Percentiles rank a stretch among this genome's conserved stretches.
Conservation (phyloP, 2,113 vertebrate genomes). For the Hemibagrus wyckioides region DNA sequence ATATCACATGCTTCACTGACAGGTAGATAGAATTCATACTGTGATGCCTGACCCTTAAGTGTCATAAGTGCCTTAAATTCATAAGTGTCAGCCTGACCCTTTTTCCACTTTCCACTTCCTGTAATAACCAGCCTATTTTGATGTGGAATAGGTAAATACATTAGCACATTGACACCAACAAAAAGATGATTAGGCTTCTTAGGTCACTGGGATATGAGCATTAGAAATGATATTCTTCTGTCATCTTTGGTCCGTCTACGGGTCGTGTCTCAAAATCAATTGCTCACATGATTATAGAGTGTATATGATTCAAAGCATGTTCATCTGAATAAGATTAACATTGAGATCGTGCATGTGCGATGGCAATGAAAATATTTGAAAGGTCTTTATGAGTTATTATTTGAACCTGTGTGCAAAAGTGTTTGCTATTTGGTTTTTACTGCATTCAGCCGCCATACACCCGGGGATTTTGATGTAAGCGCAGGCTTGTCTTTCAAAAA, state of each 20-base stretch:
- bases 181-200: background rate
- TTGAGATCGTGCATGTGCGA: background rate
- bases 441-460: background rate
- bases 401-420: background rate
- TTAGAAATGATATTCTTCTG: background rate
- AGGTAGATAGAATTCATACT: too few relatives aligned
- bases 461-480: background rate
- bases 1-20: background rate
- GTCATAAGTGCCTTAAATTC: too few relatives aligned
- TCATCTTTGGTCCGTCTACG: background rate
- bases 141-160: slow-evolving; percentile 6
- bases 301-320: background rate
- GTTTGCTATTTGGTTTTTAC: background rate
- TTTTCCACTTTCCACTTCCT: background rate
- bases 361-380: background rate
- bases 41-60: too few relatives aligned
- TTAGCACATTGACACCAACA: background rate
- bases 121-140: slow-evolving; percentile 1
- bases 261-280: background rate
- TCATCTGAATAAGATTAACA: background rate
- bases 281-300: background rate
- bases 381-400: background rate
- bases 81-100: background rate
- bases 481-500: background rate
- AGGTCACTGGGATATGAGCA: background rate